These are phyloP conservation scores for Merodon equestris DNA, from an alignment of 2,888 invertebrate species.

Conservation along the genomic window DNA sequence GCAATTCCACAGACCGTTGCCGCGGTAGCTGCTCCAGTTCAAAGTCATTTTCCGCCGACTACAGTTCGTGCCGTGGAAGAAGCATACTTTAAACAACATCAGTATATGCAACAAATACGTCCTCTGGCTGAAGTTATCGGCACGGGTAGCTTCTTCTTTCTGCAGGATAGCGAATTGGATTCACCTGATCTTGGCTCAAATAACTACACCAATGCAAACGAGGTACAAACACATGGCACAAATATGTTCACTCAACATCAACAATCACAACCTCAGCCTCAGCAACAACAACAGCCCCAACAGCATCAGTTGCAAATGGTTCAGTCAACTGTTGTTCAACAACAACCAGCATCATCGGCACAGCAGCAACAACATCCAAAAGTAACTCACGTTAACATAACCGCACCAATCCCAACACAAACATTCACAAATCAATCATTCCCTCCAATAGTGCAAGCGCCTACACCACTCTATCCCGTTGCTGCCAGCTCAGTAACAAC, in stretches of 20 bases:
- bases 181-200: slow-evolving; percentile 81
- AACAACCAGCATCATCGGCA: slow-evolving; percentile 70
- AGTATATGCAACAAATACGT: slow-evolving; percentile 81
- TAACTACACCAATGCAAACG: slow-evolving; percentile 41
- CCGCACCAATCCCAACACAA: slow-evolving; percentile 85
- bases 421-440: slow-evolving; percentile 93
- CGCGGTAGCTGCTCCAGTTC: slow-evolving; percentile 58
- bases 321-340: slow-evolving; percentile 52
- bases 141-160: slow-evolving; percentile 87
- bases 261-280: slow-evolving; percentile 56
- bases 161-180: slow-evolving; percentile 95
- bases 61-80: slow-evolving; percentile 83
- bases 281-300: slow-evolving; percentile 63
- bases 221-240: slow-evolving; percentile 57
- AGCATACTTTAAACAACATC: slow-evolving; percentile 82
- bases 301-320: slow-evolving; percentile 49
- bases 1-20: slow-evolving; percentile 70
- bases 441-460: slow-evolving; percentile 75
- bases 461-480: slow-evolving; percentile 48
- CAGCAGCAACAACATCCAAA: slow-evolving; percentile 72
- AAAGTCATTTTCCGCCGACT: slow-evolving; percentile 79
- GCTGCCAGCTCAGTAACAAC: slow-evolving; percentile 40
- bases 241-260: slow-evolving; percentile 55
- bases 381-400: slow-evolving; percentile 59
- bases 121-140: slow-evolving; percentile 89